Base-by-base conservation (phyloP, 2,888 invertebrate genomes). In the Sarcophaga subvicina region DNA sequence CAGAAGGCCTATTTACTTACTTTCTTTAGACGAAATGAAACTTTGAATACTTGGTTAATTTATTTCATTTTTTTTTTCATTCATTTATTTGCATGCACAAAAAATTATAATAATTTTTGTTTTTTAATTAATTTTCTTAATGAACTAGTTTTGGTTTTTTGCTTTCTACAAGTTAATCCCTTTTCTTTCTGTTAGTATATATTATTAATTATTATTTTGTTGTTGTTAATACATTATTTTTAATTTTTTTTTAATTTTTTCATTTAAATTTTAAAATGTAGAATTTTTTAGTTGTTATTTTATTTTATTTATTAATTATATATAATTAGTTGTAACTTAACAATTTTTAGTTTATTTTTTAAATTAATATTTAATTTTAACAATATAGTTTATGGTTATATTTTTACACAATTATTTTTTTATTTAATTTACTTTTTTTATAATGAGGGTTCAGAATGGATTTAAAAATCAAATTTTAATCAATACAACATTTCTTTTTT, bases 61-160 rank as follows among this genome's bases (percentile, higher is more conserved):
- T 62, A 12, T 64, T 47, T 49, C 2, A 69, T 73, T 75, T 62
- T 83, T 86, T 85, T 80, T 83, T 80, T 60, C 47, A 70, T 22
- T 82, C 60, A 54, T 80, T 90, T 91, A 91, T 91, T 91, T 91
- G 91, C 91, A 91, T 91, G 91, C 91, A 91, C 91, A 90, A 91
- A 90, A 91, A 90, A 88, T 89, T 90, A 91, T 90, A 90, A 89
- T 90, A 87, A 88, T 83, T 73, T 80, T 59, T 69, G 14, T 37
- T 76, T 67, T 80, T 86, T 54, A 64, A 70, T 62, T 77, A 72
- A 69, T 73, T 73, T 81, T 64, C 17, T 22, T 67, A 54, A 47
- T 82, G 71, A 82, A 27, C 66, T 82, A 60, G 67, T 37, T 49
- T 70, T 14, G 63, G 49, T 49, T 79, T 27, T 78, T 70, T 84